Base-by-base conservation (phyloP, 2,797 vertebrate genomes). In the Melanotaenia parkinsoni region DNA sequence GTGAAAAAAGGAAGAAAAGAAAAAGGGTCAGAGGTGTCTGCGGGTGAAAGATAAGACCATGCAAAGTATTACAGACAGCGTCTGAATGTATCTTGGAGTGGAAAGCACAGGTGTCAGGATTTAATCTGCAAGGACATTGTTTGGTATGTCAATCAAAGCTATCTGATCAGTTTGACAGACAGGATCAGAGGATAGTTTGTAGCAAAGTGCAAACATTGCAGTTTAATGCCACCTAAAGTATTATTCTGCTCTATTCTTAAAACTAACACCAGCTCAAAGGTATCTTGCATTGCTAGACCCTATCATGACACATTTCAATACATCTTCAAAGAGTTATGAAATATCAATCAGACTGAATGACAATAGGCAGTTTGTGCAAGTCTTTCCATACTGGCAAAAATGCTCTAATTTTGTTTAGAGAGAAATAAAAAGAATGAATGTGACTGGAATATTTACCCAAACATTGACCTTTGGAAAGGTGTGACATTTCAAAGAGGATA, bases 41-140 rank as follows among this genome's bases (percentile, higher is more conserved):
- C 68, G 75, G 76, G 79, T 81, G 74, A 80, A 63, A 90, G 91
- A 93, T 91, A 92, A 92, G 82, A 70, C 65, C 58, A 30, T 47
- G 45, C 66, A 77, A 37, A 78, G 79, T 76, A 86, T 77, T 54
- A 67, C 30, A 76, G 65, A 71, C 53, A 56, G 72, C 71, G 58
- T 62, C 57, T 72, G 61, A 83, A 81, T 77, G 78, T 77, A 74
- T 79, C 76, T 82, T 8, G 0, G 63, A 87, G 86, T 89, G 82
- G 88, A 64, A 26, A 51, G 69, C 70, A 73, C 51, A 47, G 75
- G 63, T 83, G 70, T 85, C 63, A 63, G 75, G 84, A 78, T 83
- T 82, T 81, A 85, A 86, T 91, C 87, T 76, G 69, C 12, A 35
- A 59, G 63, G 69, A 82, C 86, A 88, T 90, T 91, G 85, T 91